phyloP scores from a whole-genome alignment of 2,113 vertebrate species.

The rabbit (Oryctolagus cuniculus) region DNA sequence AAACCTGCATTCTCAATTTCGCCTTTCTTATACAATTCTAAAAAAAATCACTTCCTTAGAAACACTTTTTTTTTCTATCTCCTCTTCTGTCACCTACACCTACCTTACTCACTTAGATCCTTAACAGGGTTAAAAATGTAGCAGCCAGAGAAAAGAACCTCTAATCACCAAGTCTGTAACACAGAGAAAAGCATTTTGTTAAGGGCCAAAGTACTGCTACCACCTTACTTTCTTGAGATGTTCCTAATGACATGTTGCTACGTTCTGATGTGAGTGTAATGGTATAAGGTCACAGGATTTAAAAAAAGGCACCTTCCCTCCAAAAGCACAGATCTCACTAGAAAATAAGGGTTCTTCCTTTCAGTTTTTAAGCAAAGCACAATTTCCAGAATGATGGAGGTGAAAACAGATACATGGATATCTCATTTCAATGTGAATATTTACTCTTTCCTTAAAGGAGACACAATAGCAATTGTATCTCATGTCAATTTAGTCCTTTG shows the following conservation, averaged over 20 bases:
- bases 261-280: conserved; percentile 37
- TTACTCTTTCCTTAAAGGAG: conserved; percentile 10
- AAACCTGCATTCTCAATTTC: conserved; percentile 8
- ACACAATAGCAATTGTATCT: not conserved
- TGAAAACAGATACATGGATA: not conserved
- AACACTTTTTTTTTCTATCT: not conserved
- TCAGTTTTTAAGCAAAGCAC: not conserved
- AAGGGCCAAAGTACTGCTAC: conserved; percentile 10
- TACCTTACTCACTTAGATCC: conserved; percentile 54
- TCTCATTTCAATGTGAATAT: conserved; percentile 45
- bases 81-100: conserved; percentile 7
- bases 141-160: not conserved
- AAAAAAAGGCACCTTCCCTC: conserved; percentile 11
- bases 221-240: not conserved
- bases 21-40: conserved; percentile 43
- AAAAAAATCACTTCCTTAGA: conserved; percentile 13
- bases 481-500: not conserved
- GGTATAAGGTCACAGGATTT: not conserved
- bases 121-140: conserved; percentile 73
- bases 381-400: not conserved
- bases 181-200: conserved; percentile 49
- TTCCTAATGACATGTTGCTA: conserved; percentile 33
- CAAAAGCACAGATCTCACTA: not conserved
- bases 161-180: conserved; percentile 13
- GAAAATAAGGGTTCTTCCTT: not conserved